These are phyloP conservation scores for Scaptodrosophila latifasciaeformis DNA, from an alignment of 2,888 invertebrate species.

Conservation along the genomic window DNA sequence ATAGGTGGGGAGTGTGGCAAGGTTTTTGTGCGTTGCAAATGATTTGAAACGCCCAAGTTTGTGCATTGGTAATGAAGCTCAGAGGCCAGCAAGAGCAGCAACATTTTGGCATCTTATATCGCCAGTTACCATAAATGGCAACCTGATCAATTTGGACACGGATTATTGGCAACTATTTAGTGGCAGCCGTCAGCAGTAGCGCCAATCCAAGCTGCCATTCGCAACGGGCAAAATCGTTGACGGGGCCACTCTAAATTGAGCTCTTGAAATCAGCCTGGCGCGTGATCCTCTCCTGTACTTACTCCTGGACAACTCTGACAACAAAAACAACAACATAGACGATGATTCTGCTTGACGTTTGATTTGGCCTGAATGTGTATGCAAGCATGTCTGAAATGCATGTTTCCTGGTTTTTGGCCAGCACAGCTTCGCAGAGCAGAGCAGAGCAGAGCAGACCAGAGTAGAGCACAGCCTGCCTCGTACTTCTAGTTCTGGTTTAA, in stretches of 20 bases:
- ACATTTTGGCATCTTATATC: slow-evolving; percentile 67
- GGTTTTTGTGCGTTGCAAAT: slow-evolving; percentile 46
- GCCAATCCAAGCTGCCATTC: slow-evolving; percentile 53
- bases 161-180: slow-evolving; percentile 67
- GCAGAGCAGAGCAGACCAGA: too few relatives aligned
- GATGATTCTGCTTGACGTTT: slow-evolving; percentile 4
- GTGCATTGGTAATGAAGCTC: slow-evolving; percentile 57
- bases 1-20: not conserved
- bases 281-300: slow-evolving; percentile 1
- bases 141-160: slow-evolving; percentile 67
- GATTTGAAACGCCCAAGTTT: slow-evolving; percentile 55
- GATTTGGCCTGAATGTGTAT: slow-evolving; percentile 55
- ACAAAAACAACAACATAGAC: too few relatives aligned
- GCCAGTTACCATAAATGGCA: slow-evolving; percentile 71
- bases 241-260: slow-evolving; percentile 54
- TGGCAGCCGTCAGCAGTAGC: slow-evolving; percentile 25
- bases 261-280: slow-evolving; percentile 24
- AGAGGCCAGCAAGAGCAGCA: slow-evolving; percentile 3
- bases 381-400: slow-evolving; percentile 57
- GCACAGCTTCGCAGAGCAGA: too few relatives aligned
- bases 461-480: too few relatives aligned
- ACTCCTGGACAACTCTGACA: not conserved
- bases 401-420: slow-evolving; percentile 48
- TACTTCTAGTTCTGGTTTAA: slow-evolving; percentile 50
- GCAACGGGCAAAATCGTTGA: slow-evolving; percentile 47